Base-by-base conservation (phyloP, 2,888 invertebrate species). In the Druceiella hillmani region DNA sequence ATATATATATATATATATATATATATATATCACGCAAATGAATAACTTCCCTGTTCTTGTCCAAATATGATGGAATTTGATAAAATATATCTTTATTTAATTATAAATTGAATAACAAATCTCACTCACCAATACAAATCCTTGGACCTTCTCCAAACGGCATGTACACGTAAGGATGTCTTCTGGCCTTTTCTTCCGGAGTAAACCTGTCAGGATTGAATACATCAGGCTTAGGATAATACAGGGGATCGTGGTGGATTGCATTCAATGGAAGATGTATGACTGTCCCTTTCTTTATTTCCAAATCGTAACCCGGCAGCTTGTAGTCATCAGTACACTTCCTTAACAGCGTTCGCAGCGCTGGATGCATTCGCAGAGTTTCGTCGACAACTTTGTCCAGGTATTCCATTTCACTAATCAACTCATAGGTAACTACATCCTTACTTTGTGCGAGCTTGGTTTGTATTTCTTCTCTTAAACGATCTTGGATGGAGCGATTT, bases 171-270 rank as follows among this genome's bases (percentile, higher is more conserved):
- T n/a, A 31, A 9, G 7, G 14, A n/a, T 9, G 7, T 13, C 31
- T 14, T 4, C 4, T 13, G 5, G 5, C 7, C 9, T 9, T 31
- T 9, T 31, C 17, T 5, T 31, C 31, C 5, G 6, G 10, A 7
- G 31, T 13, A 13, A 31, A 31, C 7, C 31, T 6, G 10, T 31
- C 31, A 5, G 31, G 31, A 12, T 13, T 13, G 10, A 60, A 60
- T 4, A 44, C 48, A 3, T 62, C 54, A 0, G 68, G 68, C 24
- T 67, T 55, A 2, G 62, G 58, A 44, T 56, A 68, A 43, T 56
- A 57, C 22, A 61, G 47, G 2, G 60, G 57, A 47, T 66, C 61
- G 10, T 50, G 50, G 36, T 66, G 64, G n/a, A 66, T n/a, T n/a
- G n/a, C n/a, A n/a, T n/a, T n/a, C n/a, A n/a, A n/a, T n/a, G n/a